phyloP scores from a whole-genome alignment of 2,888 invertebrate species.

The Pristionchus arcanus region DNA sequence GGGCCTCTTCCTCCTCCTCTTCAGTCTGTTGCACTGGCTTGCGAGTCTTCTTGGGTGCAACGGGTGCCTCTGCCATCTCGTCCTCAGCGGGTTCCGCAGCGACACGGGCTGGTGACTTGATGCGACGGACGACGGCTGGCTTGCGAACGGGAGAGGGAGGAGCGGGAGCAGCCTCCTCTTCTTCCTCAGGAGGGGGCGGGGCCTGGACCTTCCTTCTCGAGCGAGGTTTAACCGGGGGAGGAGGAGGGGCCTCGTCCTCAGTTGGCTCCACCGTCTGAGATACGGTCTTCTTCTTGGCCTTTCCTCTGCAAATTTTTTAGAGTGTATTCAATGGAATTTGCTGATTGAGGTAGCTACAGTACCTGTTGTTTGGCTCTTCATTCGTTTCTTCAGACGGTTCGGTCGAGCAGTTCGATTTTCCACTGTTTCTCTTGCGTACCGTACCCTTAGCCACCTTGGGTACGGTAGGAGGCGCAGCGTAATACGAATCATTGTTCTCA shows the following conservation, averaged over 20 bases:
- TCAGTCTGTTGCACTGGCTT: conserved; percentile 20
- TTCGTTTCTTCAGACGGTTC: conserved; percentile 16
- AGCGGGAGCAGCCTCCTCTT: neutral
- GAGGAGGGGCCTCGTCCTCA: conserved; percentile 20
- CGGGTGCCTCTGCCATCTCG: conserved; percentile 30
- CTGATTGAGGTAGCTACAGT: neutral
- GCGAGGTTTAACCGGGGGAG: neutral
- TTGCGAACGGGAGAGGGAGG: conserved; percentile 3
- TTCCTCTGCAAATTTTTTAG: neutral
- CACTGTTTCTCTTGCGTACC: neutral
- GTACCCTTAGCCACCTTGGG: neutral
- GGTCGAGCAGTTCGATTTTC: neutral
- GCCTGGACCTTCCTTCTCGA: conserved; percentile 16
- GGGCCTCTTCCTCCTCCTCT: conserved; percentile 30
- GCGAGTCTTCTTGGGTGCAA: conserved; percentile 39
- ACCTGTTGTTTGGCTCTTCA: neutral
- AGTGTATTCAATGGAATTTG: neutral
- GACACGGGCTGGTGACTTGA: neutral
- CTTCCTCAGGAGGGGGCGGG: conserved; percentile 2
- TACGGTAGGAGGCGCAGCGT: neutral
- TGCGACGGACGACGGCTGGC: neutral
- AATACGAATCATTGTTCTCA: neutral
- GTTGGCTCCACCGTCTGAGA: conserved; percentile 7
- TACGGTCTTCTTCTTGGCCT: conserved; percentile 12
- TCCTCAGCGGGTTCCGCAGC: conserved; percentile 9